Percentiles rank a stretch among this genome's conserved stretches.
Evolutionary conservation across 2,113 vertebrate genomes (phyloP).

Genomic region (Apeltes quadracus): DNA sequence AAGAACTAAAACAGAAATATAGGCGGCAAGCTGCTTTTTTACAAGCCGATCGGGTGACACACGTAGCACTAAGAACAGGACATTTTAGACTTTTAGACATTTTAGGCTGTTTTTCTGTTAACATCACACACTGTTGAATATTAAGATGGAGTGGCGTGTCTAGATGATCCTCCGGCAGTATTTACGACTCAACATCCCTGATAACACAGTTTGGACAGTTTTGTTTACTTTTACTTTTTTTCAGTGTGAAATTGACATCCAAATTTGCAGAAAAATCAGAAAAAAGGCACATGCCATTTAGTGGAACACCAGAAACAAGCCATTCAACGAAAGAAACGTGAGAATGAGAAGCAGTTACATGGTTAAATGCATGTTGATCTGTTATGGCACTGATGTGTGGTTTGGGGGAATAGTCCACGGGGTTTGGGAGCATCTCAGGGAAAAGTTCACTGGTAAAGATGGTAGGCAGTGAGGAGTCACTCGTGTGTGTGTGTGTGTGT

Average conservation of each 20-base stretch:
- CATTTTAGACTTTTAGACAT: conserved; percentile 71
- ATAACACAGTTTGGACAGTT: conserved; percentile 64
- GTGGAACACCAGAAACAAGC: conserved; percentile 75
- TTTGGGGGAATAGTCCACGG: conserved; percentile 24
- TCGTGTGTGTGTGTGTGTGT: conserved; percentile 53
- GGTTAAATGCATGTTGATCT: conserved; percentile 56
- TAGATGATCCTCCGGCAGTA: conserved; percentile 76
- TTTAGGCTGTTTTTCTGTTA: conserved; percentile 71
- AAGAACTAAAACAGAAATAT: conserved; percentile 78
- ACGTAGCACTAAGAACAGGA: conserved; percentile 80
- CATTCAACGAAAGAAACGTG: conserved; percentile 56
- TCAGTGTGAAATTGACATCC: conserved; percentile 74
- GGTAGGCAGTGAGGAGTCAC: conserved; percentile 57
- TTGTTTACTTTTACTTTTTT: conserved; percentile 29
- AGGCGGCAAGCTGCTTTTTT: conserved; percentile 83
- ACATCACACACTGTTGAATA: conserved; percentile 78
- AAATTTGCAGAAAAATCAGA: conserved; percentile 80
- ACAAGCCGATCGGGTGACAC: conserved; percentile 83
- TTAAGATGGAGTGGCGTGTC: conserved; percentile 72
- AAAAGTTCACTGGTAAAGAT: conserved; percentile 52
- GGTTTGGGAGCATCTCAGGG: conserved; percentile 36
- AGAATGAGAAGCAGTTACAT: conserved; percentile 63
- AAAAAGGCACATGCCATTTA: conserved; percentile 84
- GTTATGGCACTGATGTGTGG: conserved; percentile 72
- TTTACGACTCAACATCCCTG: conserved; percentile 73